phyloP scores from a whole-genome alignment of 1,140 invertebrate species.

The Daktulosphaira vitifoliae region DNA sequence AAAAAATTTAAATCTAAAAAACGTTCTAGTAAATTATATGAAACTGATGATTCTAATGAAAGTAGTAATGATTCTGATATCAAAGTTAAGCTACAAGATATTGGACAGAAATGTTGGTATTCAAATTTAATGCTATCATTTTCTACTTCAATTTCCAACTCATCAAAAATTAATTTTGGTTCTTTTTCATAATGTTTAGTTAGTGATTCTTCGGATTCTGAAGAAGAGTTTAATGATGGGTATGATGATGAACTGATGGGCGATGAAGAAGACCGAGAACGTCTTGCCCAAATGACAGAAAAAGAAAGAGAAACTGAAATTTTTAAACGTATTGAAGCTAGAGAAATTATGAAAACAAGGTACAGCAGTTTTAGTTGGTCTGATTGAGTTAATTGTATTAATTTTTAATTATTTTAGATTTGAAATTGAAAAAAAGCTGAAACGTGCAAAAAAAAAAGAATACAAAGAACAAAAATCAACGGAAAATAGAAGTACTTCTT shows the following conservation, averaged over 20 bases:
- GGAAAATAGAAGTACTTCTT: conserved; percentile 45
- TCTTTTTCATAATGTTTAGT: not conserved
- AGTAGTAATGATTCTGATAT: conserved; percentile 4
- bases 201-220: conserved; percentile 46
- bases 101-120: not conserved
- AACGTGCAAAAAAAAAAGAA: conserved; percentile 74
- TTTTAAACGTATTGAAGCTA: conserved; percentile 87
- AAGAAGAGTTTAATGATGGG: conserved; percentile 68
- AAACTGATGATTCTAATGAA: not conserved
- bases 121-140: not conserved
- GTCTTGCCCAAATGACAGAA: conserved; percentile 86
- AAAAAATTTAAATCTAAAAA: not conserved
- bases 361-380: conserved; percentile 39
- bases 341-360: conserved; percentile 85
- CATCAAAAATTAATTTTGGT: not conserved
- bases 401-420: conserved; percentile 53
- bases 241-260: conserved; percentile 96
- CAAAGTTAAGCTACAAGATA: not conserved
- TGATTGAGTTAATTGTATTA: too few species aligned
- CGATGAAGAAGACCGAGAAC: conserved; percentile 85
- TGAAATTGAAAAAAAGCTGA: conserved; percentile 92
- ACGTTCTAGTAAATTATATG: not conserved
- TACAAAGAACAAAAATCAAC: conserved; percentile 53
- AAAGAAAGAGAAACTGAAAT: conserved; percentile 95
- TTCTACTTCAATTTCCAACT: not conserved